Evolutionary conservation across 2,888 invertebrate genomes (phyloP).

Genomic region (Netelia melanura): DNA sequence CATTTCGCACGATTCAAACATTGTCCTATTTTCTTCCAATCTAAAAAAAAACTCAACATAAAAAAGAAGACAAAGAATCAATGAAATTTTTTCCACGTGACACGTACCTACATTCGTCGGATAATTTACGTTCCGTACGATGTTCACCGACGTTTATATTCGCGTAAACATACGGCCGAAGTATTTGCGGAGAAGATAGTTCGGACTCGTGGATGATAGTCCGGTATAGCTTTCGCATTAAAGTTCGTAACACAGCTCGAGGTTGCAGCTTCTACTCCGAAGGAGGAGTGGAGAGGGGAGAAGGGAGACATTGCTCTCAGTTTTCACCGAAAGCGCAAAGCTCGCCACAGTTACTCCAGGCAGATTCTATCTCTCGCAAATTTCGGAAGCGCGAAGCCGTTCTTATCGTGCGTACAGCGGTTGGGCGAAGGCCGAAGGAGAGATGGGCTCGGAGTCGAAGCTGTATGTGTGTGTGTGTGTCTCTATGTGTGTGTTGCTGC

Average conservation of each 20-base stretch:
- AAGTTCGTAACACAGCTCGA: slow-evolving; percentile 16
- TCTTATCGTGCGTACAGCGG: slow-evolving; percentile 59
- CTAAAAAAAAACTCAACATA: no score
- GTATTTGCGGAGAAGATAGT: background rate
- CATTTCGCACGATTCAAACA: no score
- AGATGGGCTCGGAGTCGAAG: background rate
- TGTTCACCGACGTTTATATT: background rate
- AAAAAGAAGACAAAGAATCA: no score
- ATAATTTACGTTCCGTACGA: no score
- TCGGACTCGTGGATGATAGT: background rate
- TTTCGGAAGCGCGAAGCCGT: slow-evolving; percentile 58
- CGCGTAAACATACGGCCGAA: background rate
- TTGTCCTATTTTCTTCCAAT: no score
- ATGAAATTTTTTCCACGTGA: no score
- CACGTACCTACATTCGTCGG: no score
- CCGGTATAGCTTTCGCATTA: slow-evolving; percentile 13
- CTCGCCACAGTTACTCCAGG: slow-evolving; percentile 31
- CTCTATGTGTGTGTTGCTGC: slow-evolving; percentile 12
- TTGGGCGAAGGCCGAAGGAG: background rate
- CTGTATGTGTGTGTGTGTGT: background rate
- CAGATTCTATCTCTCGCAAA: slow-evolving; percentile 60
- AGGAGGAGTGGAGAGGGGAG: no score
- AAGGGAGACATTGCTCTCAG: background rate
- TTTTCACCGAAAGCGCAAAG: slow-evolving; percentile 35
- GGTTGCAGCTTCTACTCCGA: slow-evolving; percentile 15